Base-by-base conservation (phyloP, 37 sponge, comb jelly and placozoan genomes). In the Beroe forskalii region DNA sequence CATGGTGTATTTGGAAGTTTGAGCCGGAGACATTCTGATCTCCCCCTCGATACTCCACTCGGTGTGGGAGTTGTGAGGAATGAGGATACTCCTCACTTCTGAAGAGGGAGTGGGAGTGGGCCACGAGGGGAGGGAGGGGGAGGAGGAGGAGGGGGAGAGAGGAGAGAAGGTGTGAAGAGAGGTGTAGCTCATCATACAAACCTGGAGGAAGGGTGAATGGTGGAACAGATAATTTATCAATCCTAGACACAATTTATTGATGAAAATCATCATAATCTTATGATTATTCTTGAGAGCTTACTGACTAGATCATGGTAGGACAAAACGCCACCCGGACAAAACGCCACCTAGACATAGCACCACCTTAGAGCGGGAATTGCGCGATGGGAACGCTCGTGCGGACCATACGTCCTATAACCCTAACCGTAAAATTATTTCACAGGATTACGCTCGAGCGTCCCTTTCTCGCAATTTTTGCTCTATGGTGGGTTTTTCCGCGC, bases 1-100 rank as follows among this genome's bases (percentile, higher is more conserved):
- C 25, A 63, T 30, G 28, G 66, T 63, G 66, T n/a, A 19, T 8
- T 63, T 63, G n/a, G 66, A 63, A 20, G 25, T 3, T 28, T 3
- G 25, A 30, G 23, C 40, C 22, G 22, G 37, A 42, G 86, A 80
- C 2, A 80, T 12, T 12, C 35, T 43, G 8, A 80, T 41, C 31
- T 80, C 86, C 30, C 40, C 86, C 55, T 80, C 86, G 27, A 80
- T 25, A 43, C 86, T 80, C 86, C 86, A 80, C 27, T 80, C 86
- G 12, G 43, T 22, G 24, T 38, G 37, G 0, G 37, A 22, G 19
- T 23, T 17, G 55, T 80, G 86, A 9, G 86, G 86, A 27, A 80
- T 38, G 17, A 80, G 86, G 9, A 80, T 44, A 80, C 86, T 80
- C 55, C 86, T 41, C 35, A 80, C 30, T 37, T 80, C 86, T 6